Conservation (phyloP, 2,888 invertebrate species). For the Cataglyphis livida region DNA sequence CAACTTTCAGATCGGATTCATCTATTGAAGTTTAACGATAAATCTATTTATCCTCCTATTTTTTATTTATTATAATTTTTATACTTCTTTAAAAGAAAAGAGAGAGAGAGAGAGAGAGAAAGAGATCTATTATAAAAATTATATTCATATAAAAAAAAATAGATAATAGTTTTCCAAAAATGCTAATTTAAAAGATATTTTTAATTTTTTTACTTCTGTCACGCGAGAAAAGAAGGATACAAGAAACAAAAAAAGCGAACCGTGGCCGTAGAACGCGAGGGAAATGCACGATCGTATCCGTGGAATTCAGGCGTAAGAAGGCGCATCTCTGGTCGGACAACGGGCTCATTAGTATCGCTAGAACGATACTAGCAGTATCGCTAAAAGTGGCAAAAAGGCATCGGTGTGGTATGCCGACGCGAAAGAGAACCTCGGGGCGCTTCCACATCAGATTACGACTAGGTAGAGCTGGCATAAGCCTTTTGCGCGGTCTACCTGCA, state of each 20-base stretch:
- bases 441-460: constrained; percentile 69
- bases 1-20: not conserved
- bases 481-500: constrained; percentile 37
- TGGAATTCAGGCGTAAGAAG: constrained; percentile 49
- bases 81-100: not conserved
- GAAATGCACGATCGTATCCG: constrained; percentile 22
- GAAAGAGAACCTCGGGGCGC: constrained; percentile 54
- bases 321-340: constrained; percentile 58
- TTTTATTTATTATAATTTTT: not conserved
- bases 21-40: not conserved
- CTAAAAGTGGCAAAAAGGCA: constrained; percentile 66
- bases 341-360: constrained; percentile 69
- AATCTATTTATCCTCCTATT: not conserved
- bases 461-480: constrained; percentile 46
- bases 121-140: not conserved
- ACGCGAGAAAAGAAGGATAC: not conserved
- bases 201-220: not conserved
- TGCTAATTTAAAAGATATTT: not conserved
- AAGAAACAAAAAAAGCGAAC: not conserved
- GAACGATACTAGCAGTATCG: constrained; percentile 62
- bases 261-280: not conserved
- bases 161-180: not conserved
- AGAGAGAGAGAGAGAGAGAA: not conserved
- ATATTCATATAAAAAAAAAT: not conserved
- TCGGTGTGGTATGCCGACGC: constrained; percentile 58